Percentiles rank a stretch among this genome's conserved stretches.
Evolutionary conservation across 1,140 invertebrate genomes (phyloP).

Genomic region (Lepidurus arcticus): DNA sequence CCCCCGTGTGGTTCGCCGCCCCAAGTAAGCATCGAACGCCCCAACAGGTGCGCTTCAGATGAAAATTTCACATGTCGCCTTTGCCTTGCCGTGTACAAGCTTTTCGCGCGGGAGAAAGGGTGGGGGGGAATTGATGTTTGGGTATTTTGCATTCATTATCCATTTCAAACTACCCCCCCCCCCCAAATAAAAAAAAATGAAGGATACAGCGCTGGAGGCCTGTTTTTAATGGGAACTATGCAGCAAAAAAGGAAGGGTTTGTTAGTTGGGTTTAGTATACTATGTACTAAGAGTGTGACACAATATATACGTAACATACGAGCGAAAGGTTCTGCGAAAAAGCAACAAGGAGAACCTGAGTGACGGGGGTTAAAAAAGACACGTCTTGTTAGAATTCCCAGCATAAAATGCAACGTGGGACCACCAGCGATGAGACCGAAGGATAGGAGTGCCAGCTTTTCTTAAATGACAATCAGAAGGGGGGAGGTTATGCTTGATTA

Average conservation of each 20-base stretch:
- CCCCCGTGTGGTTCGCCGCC: constrained; percentile 8
- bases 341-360: background rate
- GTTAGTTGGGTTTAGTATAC: constrained; percentile 10
- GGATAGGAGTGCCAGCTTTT: constrained; percentile 10
- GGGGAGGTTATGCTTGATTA: background rate
- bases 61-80: constrained; percentile 21
- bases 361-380: background rate
- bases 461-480: constrained; percentile 17
- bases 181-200: background rate
- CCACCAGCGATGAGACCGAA: constrained; percentile 13
- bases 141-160: constrained; percentile 17
- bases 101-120: background rate
- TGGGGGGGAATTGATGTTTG: constrained; percentile 1
- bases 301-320: background rate
- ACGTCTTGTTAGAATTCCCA: constrained; percentile 10
- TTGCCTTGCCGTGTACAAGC: background rate
- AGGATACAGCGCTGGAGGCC: background rate
- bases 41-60: constrained; percentile 13
- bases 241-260: background rate
- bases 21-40: constrained; percentile 14
- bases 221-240: background rate
- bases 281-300: background rate
- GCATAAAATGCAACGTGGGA: constrained; percentile 4
- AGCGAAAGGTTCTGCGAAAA: background rate
- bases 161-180: background rate